These are phyloP conservation scores for Prosopocoilus inquinatus DNA, from an alignment of 2,888 invertebrate genomes.

Conservation along the genomic window DNA sequence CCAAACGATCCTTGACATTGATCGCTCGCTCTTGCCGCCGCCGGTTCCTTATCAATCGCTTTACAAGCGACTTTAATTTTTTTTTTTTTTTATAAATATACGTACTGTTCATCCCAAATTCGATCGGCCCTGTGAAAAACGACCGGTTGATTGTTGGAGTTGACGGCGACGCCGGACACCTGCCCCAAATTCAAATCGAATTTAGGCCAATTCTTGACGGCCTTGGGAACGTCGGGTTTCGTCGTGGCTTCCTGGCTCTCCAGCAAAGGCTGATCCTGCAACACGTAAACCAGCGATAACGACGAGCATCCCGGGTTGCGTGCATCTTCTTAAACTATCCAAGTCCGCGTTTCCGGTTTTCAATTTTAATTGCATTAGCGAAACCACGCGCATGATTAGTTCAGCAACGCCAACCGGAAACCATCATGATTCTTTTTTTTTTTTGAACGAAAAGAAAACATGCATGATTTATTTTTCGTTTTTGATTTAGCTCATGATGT, in stretches of 20 bases:
- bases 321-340: neutral
- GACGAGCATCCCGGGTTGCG: neutral
- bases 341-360: neutral
- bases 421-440: neutral
- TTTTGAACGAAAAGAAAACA: no score
- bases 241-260: constrained; percentile 41
- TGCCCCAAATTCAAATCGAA: constrained; percentile 71
- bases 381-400: neutral
- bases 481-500: neutral
- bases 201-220: constrained; percentile 60
- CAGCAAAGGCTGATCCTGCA: neutral
- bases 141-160: constrained; percentile 73
- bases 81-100: constrained; percentile 14
- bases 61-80: neutral
- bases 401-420: neutral
- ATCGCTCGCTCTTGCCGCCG: no score
- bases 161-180: constrained; percentile 82
- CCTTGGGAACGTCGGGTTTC: constrained; percentile 65
- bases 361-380: neutral
- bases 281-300: neutral
- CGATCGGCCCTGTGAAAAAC: constrained; percentile 82
- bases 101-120: constrained; percentile 74
- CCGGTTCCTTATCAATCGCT: no score
- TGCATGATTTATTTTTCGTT: neutral
- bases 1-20: neutral